Base-by-base conservation (phyloP, 2,113 vertebrate species). In the Podarcis muralis region DNA sequence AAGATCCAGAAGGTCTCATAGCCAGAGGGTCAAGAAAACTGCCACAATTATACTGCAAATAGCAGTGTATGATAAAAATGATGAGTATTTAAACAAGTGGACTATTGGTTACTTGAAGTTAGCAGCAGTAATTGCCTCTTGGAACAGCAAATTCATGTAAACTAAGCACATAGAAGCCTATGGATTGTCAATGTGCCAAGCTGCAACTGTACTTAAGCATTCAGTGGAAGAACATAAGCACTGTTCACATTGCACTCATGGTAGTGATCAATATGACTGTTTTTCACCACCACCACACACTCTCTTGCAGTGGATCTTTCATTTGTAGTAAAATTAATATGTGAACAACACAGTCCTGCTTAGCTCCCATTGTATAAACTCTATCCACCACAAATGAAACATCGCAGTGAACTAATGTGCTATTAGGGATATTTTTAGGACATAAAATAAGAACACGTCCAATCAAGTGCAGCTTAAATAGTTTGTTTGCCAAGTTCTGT, bases 361-460 rank as follows among this genome's bases (percentile, higher is more conserved):
- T 25, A 40, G 7, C 2, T 81, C n/a, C 13, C 37, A 40, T 74
- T 65, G 85, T 83, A 82, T 74, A 40, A 74, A 13, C 9, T 35
- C 48, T 65, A 80, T 20, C 48, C 43, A 72, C 35, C 23, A 82
- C 53, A 87, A 81, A 85, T 35, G 6, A 57, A 77, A 43, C 18
- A 1, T 40, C 81, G 78, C 66, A 68, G 23, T 32, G 8, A 66
- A 65, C 2, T 11, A 76, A 66, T 65, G 62, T 48, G 40, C 59
- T 35, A 66, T 43, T 65, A 62, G 90, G 4, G 8, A 53, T 82
- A 75, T 43, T 48, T 72, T 90, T 59, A 88, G 83, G 71, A 72
- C 88, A 71, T 65, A 90, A 91, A 93, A 53, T n/a, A 86, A 37
- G 74, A 92, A 87, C 2, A 81, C 9, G 89, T 89, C 77, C 81